A percentile compares a stretch with the other conserved stretches of the same genome.
Conservation (phyloP, 1,140 invertebrate genomes). For the Colletes gigas region DNA sequence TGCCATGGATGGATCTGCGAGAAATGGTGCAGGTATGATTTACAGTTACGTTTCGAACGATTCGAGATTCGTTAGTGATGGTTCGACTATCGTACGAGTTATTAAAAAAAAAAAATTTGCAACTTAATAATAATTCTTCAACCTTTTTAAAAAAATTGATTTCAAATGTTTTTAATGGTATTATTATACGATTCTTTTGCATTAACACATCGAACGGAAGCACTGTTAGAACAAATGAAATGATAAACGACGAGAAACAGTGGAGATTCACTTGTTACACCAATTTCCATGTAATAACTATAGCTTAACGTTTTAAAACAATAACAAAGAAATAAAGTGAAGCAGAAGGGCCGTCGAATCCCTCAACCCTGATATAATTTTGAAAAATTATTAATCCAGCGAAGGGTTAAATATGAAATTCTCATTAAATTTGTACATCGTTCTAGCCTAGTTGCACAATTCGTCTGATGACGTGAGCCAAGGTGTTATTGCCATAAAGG, state of each 20-base stretch:
- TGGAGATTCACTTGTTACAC: too few species aligned
- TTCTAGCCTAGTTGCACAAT: not conserved
- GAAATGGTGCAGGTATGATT: constrained; percentile 73
- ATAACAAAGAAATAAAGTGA: too few species aligned
- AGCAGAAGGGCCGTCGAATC: too few species aligned
- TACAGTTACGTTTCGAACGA: constrained; percentile 32
- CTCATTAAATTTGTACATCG: too few species aligned
- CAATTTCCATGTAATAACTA: too few species aligned
- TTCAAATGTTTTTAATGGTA: not conserved
- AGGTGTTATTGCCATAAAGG: not conserved
- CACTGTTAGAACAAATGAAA: not conserved
- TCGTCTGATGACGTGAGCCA: not conserved
- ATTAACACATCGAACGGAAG: not conserved
- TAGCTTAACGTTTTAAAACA: too few species aligned
- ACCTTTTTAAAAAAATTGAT: not conserved
- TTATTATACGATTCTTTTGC: not conserved
- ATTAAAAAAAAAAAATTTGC: not conserved
- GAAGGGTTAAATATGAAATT: too few species aligned
- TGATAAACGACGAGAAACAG: too few species aligned
- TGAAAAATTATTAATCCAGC: too few species aligned
- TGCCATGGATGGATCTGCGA: constrained; percentile 71
- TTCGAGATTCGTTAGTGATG: constrained; percentile 36
- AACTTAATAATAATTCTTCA: not conserved
- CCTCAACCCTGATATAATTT: too few species aligned
- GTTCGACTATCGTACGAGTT: not conserved